phyloP scores from a whole-genome alignment of 2,888 invertebrate genomes.

The Patella caerulea region DNA sequence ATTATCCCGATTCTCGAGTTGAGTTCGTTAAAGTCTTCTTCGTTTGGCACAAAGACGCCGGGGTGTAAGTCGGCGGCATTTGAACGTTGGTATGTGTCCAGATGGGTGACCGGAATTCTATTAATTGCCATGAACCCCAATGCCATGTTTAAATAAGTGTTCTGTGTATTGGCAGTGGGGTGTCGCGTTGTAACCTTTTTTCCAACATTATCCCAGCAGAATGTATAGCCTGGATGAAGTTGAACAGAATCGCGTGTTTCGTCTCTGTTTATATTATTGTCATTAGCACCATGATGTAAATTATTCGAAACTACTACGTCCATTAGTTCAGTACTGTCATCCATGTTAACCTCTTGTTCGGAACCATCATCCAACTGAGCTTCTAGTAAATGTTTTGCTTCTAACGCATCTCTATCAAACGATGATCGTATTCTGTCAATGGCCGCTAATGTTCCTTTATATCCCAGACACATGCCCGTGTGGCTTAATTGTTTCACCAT shows the following conservation, averaged over 20 bases:
- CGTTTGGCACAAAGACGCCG: neutral
- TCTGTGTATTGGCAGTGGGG: neutral
- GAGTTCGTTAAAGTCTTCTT: too few species aligned
- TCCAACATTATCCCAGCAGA: slow-evolving; percentile 19
- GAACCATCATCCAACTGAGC: neutral
- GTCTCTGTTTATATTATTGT: neutral
- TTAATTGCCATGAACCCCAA: too few species aligned
- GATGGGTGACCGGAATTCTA: too few species aligned
- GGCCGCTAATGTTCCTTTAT: neutral
- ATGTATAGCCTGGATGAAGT: slow-evolving; percentile 18
- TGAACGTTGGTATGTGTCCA: too few species aligned
- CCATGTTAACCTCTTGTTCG: neutral
- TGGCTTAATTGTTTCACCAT: slow-evolving; percentile 1
- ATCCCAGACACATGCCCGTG: slow-evolving; percentile 2
- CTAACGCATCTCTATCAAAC: neutral
- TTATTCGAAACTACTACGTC: neutral
- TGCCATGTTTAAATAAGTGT: too few species aligned
- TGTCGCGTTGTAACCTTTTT: slow-evolving; percentile 18
- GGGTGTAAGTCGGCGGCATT: too few species aligned
- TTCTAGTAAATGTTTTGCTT: neutral
- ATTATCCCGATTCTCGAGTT: neutral
- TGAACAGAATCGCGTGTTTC: neutral
- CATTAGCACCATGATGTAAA: neutral
- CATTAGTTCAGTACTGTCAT: neutral
- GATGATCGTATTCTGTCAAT: neutral